Base-by-base conservation (phyloP, 1,140 invertebrate genomes). In the Anadara kagoshimensis region DNA sequence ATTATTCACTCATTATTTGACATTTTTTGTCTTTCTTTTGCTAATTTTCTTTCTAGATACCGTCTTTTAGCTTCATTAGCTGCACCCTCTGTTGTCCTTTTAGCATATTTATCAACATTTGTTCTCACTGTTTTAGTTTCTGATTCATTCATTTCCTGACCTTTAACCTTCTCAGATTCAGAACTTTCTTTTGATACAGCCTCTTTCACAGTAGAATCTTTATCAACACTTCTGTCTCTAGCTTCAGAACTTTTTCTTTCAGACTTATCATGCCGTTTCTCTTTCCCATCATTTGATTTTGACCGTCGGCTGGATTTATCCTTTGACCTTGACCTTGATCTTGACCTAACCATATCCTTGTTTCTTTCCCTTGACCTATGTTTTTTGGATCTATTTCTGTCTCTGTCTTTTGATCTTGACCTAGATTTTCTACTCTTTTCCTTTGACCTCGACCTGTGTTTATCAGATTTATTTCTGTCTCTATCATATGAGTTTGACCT, bases 41-140 rank as follows among this genome's bases (percentile, higher is more conserved):
- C 29, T 36, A 36, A 7, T 36, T 36, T 36, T 36, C 29, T 36
- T 36, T 36, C 29, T 36, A 83, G 54, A 66, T 79, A 84, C 61
- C 78, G 66, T 49, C 75, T 73, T 49, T 64, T 73, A 5, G 79
- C 81, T 29, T 73, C 80, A 49, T 65, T 69, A 18, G 77, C 63
- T 43, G 69, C 68, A 20, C 59, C 53, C n/a, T 43, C 49, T 45
- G 78, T 80, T n/a, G 74, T 81, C 11, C 76, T 69, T 18, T 69
- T 68, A 20, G 72, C 78, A 69, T 81, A 82, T 63, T 81, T 83
- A 44, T 74, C 69, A 24, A 57, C 68, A 29, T 45, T 29, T 70
- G 75, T 65, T 20, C 51, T 61, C 10, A 61, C 29, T 22, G 49
- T 67, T 26, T 77, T 64, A 69, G 64, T 57, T 68, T 75, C 70